Evolutionary conservation across 2,888 invertebrate genomes (phyloP).

Genomic region (Papilio demoleus): DNA sequence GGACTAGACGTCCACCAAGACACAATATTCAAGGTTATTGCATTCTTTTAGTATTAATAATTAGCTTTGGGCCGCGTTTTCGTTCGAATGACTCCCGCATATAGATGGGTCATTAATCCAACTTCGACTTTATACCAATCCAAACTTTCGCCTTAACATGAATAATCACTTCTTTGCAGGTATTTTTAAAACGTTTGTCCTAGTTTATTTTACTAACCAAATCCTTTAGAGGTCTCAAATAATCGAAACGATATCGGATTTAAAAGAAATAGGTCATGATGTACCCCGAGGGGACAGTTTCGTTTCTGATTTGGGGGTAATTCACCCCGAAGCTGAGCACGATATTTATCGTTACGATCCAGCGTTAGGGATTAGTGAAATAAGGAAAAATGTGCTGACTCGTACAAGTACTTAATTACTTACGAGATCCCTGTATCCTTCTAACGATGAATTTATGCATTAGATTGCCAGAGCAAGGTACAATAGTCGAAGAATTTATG

Average conservation of each 20-base stretch:
- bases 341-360: conserved; percentile 38
- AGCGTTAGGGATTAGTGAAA: conserved; percentile 37
- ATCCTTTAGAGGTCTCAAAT: conserved; percentile 7
- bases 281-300: conserved; percentile 34
- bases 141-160: no score
- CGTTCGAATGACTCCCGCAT: no score
- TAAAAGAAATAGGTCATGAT: conserved; percentile 35
- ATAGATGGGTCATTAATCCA: no score
- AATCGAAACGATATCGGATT: conserved; percentile 20
- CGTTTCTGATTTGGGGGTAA: conserved; percentile 30
- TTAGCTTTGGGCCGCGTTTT: no score
- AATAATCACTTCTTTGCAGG: no score
- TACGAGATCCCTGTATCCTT: not conserved
- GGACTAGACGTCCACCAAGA: no score
- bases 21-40: no score
- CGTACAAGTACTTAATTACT: conserved; percentile 26
- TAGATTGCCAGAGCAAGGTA: no score
- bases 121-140: no score
- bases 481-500: no score
- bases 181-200: not conserved
- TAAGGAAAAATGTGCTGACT: conserved; percentile 39
- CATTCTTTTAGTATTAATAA: no score
- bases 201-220: not conserved
- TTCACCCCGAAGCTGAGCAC: conserved; percentile 21
- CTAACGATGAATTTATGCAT: conserved; percentile 3